Evolutionary conservation across 2,113 vertebrate genomes (phyloP).

Genomic region (Sinocyclocheilus anophthalmus): DNA sequence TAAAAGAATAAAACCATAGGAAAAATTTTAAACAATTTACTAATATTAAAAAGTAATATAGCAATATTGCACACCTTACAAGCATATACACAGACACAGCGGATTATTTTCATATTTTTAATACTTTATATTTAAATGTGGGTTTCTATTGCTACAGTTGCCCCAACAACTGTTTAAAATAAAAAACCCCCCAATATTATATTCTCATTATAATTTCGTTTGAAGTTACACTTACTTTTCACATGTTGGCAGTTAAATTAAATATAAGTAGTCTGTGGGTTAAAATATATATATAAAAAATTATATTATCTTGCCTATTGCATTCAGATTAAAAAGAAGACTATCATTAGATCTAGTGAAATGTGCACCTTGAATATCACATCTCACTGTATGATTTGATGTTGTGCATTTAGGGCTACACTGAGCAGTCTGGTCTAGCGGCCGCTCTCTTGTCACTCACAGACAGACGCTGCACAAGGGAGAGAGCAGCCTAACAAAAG

Average conservation of each 20-base stretch:
- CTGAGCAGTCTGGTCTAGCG: conserved; percentile 36
- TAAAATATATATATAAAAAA: neutral
- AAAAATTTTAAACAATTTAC: neutral
- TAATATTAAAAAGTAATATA: neutral
- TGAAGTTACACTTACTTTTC: neutral
- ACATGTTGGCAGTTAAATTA: neutral
- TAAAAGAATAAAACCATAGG: neutral
- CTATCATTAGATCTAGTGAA: neutral
- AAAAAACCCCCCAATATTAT: too few species aligned
- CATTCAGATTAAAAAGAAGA: neutral
- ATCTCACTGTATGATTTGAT: neutral
- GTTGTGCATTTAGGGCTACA: conserved; percentile 19
- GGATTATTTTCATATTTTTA: neutral
- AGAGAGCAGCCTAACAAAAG: conserved; percentile 51
- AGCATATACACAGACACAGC: neutral
- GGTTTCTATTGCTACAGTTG: neutral
- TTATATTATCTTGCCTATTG: neutral
- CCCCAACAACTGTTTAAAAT: neutral
- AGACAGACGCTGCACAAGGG: conserved; percentile 29
- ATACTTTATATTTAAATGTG: too few species aligned
- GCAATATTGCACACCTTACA: neutral
- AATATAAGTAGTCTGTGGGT: neutral
- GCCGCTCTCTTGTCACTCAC: conserved; percentile 46
- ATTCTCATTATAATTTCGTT: neutral
- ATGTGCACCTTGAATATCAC: neutral